A percentile compares a stretch with the other conserved stretches of the same genome.
Evolutionary conservation across 2,797 vertebrate genomes (phyloP).

Genomic region (Odontamblyopus rebecca): DNA sequence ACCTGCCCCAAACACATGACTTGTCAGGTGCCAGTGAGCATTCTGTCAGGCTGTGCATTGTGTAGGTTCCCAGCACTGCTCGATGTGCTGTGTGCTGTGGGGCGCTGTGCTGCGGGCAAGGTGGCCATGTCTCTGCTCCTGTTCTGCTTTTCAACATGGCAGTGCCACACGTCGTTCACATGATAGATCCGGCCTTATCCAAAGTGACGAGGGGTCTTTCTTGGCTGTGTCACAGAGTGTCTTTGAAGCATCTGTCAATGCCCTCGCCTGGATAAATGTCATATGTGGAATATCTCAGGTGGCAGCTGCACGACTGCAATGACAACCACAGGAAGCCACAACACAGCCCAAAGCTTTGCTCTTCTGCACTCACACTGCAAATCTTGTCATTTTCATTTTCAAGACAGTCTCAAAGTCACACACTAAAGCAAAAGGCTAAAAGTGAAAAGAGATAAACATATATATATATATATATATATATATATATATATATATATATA

Average conservation of each 20-base stretch:
- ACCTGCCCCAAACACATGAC: slow-evolving; percentile 36
- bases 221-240: slow-evolving; percentile 75
- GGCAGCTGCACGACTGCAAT: slow-evolving; percentile 72
- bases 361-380: slow-evolving; percentile 33
- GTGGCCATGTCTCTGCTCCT: slow-evolving; percentile 39
- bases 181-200: slow-evolving; percentile 75
- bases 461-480: too few relatives aligned
- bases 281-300: slow-evolving; percentile 80
- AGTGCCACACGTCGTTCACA: slow-evolving; percentile 63
- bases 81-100: slow-evolving; percentile 14
- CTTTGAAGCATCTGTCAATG: slow-evolving; percentile 82
- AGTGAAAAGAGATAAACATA: slow-evolving; percentile 5
- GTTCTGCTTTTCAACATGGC: slow-evolving; percentile 62
- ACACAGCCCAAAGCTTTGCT: slow-evolving; percentile 70
- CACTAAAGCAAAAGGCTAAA: slow-evolving; percentile 24
- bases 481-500: too few relatives aligned
- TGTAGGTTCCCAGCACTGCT: slow-evolving; percentile 19
- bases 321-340: slow-evolving; percentile 62
- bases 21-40: slow-evolving; percentile 28
- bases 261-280: slow-evolving; percentile 81
- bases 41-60: slow-evolving; percentile 54
- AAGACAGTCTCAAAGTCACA: slow-evolving; percentile 49
- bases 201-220: slow-evolving; percentile 74
- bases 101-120: slow-evolving; percentile 40
- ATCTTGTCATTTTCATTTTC: slow-evolving; percentile 30